phyloP scores from a whole-genome alignment of 2,888 invertebrate species.

The Luperina testacea region DNA sequence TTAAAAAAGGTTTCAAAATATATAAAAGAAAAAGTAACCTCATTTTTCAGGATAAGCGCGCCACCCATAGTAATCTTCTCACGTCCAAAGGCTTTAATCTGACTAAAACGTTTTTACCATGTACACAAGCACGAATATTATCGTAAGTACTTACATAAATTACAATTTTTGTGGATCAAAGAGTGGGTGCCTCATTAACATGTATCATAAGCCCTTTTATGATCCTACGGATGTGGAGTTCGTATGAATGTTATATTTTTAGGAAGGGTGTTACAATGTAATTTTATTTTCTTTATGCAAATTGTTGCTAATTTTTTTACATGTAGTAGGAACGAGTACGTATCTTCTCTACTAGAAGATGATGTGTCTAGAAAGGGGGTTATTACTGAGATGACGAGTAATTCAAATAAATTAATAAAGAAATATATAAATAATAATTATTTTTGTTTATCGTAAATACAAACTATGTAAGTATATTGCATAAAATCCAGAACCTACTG shows the following conservation, averaged over 20 bases:
- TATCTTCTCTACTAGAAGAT: background rate
- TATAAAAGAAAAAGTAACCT: background rate
- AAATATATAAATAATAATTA: no score
- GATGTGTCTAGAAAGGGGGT: background rate
- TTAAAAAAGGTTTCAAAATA: background rate
- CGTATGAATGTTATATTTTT: conserved; percentile 3
- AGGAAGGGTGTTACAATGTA: background rate
- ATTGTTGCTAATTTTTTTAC: conserved; percentile 9
- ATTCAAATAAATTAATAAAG: no score
- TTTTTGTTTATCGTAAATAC: no score
- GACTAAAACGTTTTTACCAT: conserved; percentile 5
- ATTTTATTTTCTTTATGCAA: conserved; percentile 14
- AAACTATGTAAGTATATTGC: no score
- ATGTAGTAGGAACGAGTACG: background rate
- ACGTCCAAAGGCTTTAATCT: conserved; percentile 1
- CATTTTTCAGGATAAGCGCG: background rate
- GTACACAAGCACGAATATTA: background rate
- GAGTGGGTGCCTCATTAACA: conserved; percentile 36
- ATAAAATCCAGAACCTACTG: no score
- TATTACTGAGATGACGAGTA: background rate
- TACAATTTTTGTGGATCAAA: conserved; percentile 25
- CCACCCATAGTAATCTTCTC: conserved; percentile 8
- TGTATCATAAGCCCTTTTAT: conserved; percentile 20
- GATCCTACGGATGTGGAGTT: background rate
- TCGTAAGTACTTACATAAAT: conserved; percentile 29